Base-by-base conservation (phyloP, 2,113 vertebrate species). In the Corydoras maculifer region DNA sequence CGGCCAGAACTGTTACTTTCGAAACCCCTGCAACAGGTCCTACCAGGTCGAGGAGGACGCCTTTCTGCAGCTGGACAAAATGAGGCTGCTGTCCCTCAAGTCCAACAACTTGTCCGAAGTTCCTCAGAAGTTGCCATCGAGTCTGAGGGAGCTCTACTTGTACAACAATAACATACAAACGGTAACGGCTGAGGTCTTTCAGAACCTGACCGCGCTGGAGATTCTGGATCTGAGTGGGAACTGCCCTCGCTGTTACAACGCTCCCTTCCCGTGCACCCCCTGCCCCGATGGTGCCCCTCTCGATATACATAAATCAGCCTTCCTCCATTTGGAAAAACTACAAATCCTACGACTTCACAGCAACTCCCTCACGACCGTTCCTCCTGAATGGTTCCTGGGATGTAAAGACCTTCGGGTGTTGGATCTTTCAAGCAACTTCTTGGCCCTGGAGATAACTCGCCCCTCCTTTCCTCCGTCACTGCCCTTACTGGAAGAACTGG, bases 1-100 rank as follows among this genome's bases (percentile, higher is more conserved):
- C 2, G 93, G 96, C 53, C 93, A 97, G 77, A 99, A 99, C 77
- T 99, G 96, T 69, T 98, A 98, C 77, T 95, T 86, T 78, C 90
- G 94, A 61, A 99, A 99, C 69, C 94, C 94, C 0, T 99, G 96
- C 77, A 94, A 96, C 65, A 74, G 65, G 18, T 92, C 93, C 0
- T 99, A 92, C 81, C 55, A 50, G 3, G 90, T 98, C 29, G 90
- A 94, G 70, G 25, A 80, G 0, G 87, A 87, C 14, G 87, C 94
- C 8, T 97, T 99, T 84, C 77, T 83, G 49, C 77, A 86, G 35
- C 82, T 99, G 54, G 78, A 32, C 15, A 91, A 88, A 58, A 84
- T 99, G 71, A 91, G 83, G 61, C 12, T 95, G 67, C 82, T 99
- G 0, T 94, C 93, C 25, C 83, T 99, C 8, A 98, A 98, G 83